Percentiles rank a stretch among this genome's conserved stretches.
Evolutionary conservation across 2,113 vertebrate genomes (phyloP).

Genomic region (Platichthys flesus): DNA sequence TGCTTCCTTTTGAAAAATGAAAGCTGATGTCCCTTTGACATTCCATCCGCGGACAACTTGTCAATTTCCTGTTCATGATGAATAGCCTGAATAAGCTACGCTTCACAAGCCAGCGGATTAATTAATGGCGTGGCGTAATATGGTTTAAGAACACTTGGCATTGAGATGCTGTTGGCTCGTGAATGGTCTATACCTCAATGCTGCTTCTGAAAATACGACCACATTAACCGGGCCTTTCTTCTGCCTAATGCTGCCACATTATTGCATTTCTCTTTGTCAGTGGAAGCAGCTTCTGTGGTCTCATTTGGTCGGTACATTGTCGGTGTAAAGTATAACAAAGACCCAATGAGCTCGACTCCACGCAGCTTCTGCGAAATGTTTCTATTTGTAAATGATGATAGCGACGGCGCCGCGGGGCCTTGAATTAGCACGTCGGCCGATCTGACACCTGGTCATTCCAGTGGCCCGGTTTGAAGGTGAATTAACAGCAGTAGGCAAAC

Average conservation of each 20-base stretch:
- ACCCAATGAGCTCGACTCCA: constrained; percentile 24
- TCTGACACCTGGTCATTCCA: constrained; percentile 25
- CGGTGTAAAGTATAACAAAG: constrained; percentile 35
- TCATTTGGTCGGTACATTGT: constrained; percentile 35
- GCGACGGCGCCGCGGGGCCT: constrained; percentile 28
- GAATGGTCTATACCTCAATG: constrained; percentile 51
- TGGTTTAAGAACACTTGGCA: constrained; percentile 72
- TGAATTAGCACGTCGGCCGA: constrained; percentile 48
- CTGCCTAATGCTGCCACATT: constrained; percentile 26
- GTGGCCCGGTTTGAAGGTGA: constrained; percentile 34
- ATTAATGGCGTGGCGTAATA: constrained; percentile 69
- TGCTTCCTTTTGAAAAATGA: constrained; percentile 41
- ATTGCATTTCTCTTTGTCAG: constrained; percentile 34
- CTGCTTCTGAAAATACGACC: constrained; percentile 35
- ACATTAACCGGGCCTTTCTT: constrained; percentile 41
- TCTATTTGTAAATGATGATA: constrained; percentile 44
- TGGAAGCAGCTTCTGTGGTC: constrained; percentile 22
- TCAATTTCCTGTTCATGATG: constrained; percentile 73
- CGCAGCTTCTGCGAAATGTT: constrained; percentile 27
- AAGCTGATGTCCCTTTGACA: constrained; percentile 62
- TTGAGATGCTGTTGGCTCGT: constrained; percentile 55
- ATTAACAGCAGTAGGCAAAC: constrained; percentile 43
- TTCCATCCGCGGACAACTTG: constrained; percentile 55
- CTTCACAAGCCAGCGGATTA: constrained; percentile 73
- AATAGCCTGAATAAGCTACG: constrained; percentile 66